Evolutionary conservation across 2,888 invertebrate species (phyloP).

Genomic region (Epinotia nisella): DNA sequence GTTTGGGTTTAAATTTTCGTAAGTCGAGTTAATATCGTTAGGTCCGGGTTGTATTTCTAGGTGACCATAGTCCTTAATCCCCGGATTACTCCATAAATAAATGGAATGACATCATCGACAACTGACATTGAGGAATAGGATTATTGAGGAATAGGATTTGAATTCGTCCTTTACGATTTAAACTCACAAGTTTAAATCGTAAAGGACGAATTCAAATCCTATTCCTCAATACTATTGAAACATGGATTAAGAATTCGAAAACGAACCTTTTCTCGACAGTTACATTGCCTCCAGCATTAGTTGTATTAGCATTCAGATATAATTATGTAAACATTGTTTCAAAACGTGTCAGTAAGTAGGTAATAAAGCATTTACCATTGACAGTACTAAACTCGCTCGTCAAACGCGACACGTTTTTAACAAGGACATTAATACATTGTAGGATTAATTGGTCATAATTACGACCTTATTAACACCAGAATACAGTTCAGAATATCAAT

Average conservation of each 20-base stretch:
- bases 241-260: neutral
- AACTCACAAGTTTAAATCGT: no score
- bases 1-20: neutral
- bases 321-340: slow-evolving; percentile 3
- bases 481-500: neutral
- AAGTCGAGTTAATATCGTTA: neutral
- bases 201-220: no score
- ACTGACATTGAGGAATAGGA: no score
- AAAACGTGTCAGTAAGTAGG: slow-evolving; percentile 17
- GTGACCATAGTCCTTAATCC: neutral
- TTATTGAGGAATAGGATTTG: no score
- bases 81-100: slow-evolving; percentile 44
- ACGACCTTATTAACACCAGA: neutral
- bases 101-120: neutral
- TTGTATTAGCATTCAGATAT: neutral
- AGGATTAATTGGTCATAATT: neutral
- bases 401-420: slow-evolving; percentile 29
- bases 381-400: slow-evolving; percentile 7
- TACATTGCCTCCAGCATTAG: neutral
- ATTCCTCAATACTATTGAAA: neutral
- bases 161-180: no score
- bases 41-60: neutral
- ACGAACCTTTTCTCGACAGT: neutral
- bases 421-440: slow-evolving; percentile 26
- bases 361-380: slow-evolving; percentile 16